Conservation (phyloP, 53 echinoderm and acorn worm genomes). For the Apostichopus leukothele region DNA sequence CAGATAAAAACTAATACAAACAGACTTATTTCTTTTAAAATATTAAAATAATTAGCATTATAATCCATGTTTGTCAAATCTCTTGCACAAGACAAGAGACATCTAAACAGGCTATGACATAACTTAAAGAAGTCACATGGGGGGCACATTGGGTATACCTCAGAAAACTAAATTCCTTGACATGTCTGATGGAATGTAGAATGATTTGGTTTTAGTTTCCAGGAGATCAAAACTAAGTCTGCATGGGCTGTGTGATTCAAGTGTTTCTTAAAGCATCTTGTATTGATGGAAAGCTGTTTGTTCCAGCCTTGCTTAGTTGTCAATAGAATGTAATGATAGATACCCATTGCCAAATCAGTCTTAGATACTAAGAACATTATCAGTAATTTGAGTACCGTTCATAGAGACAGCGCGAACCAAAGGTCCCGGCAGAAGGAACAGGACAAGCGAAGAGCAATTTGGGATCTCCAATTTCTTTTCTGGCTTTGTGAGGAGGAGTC, state of each 20-base stretch:
- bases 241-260: slow-evolving; percentile 18
- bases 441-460: slow-evolving; percentile 12
- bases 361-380: slow-evolving; percentile 10
- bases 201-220: background rate
- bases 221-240: background rate
- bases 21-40: too few species aligned
- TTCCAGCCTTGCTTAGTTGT: background rate
- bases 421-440: background rate
- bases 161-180: background rate
- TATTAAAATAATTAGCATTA: too few species aligned
- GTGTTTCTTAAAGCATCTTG: background rate
- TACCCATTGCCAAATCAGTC: background rate
- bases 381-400: slow-evolving; percentile 12
- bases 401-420: background rate
- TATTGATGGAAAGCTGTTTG: slow-evolving; percentile 13
- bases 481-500: slow-evolving; percentile 41
- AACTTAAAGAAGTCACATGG: too few species aligned
- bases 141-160: background rate
- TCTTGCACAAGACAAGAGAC: too few species aligned
- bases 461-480: background rate
- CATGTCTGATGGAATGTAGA: background rate
- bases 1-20: too few species aligned
- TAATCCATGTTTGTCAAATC: too few species aligned
- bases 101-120: too few species aligned
- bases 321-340: slow-evolving; percentile 13